Evolutionary conservation across 2,113 vertebrate species (phyloP).

Genomic region (Puffinus mauretanicus): DNA sequence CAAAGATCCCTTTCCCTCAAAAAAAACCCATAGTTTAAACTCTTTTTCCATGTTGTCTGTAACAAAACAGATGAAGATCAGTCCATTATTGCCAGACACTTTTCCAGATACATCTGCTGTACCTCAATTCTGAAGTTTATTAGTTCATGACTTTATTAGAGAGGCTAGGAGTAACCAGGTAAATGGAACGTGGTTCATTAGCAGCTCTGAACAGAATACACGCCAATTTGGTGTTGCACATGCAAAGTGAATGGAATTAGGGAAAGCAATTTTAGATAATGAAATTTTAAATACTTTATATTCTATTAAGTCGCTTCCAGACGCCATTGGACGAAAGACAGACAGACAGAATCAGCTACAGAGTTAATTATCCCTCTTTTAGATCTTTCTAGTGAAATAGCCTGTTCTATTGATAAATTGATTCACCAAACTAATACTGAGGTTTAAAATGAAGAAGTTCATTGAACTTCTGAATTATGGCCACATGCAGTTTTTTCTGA

Average conservation of each 20-base stretch:
- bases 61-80: slow-evolving; percentile 15
- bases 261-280: slow-evolving; percentile 60
- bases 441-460: background rate
- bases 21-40: background rate
- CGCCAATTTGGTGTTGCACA: slow-evolving; percentile 35
- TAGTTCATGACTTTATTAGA: slow-evolving; percentile 48
- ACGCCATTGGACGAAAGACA: slow-evolving; percentile 47
- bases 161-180: slow-evolving; percentile 42
- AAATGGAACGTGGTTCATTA: slow-evolving; percentile 56
- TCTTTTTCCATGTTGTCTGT: background rate
- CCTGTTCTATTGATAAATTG: slow-evolving; percentile 33
- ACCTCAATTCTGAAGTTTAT: slow-evolving; percentile 52
- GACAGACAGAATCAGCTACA: slow-evolving; percentile 43
- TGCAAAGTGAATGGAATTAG: slow-evolving; percentile 60
- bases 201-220: slow-evolving; percentile 47
- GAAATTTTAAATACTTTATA: slow-evolving; percentile 53
- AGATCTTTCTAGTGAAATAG: slow-evolving; percentile 48
- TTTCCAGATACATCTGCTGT: slow-evolving; percentile 51
- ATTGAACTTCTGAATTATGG: background rate
- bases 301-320: slow-evolving; percentile 59
- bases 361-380: slow-evolving; percentile 62
- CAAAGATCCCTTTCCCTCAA: background rate
- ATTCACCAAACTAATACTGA: slow-evolving; percentile 16
- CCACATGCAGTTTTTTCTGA: background rate
- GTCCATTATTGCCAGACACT: slow-evolving; percentile 49